Percentiles rank a stretch among this genome's conserved stretches.
These are phyloP conservation scores for Palloptera scutellata DNA, from an alignment of 2,888 invertebrate genomes.

Conservation along the genomic window DNA sequence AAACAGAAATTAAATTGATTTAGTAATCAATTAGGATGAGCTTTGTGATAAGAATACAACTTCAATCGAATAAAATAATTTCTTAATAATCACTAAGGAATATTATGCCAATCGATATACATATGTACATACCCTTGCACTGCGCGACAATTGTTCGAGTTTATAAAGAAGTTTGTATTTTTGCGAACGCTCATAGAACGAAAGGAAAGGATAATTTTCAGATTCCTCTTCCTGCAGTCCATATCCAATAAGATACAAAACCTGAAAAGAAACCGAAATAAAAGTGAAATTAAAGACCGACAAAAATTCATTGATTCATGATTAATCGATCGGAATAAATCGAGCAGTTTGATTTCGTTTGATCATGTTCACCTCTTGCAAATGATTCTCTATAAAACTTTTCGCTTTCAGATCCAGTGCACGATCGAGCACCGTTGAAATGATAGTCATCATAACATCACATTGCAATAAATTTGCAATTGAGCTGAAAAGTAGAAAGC, in stretches of 20 bases:
- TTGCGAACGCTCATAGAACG: conserved; percentile 81
- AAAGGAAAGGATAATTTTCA: conserved; percentile 78
- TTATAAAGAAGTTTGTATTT: conserved; percentile 74
- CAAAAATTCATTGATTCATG: too few relatives aligned
- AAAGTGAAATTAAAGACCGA: too few relatives aligned
- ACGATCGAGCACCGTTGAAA: conserved; percentile 79
- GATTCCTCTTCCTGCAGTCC: conserved; percentile 91
- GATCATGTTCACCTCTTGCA: conserved; percentile 91
- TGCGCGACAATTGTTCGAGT: conserved; percentile 76
- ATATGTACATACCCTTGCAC: conserved; percentile 69
- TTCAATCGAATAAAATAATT: background rate
- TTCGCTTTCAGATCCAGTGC: conserved; percentile 76
- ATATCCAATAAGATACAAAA: conserved; percentile 90
- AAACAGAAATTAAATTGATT: background rate
- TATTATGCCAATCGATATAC: too few relatives aligned
- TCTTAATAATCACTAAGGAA: conserved; percentile 7
- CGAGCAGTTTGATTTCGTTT: too few relatives aligned
- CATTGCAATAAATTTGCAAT: conserved; percentile 86
- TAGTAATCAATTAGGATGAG: background rate
- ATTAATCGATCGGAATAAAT: too few relatives aligned
- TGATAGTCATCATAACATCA: conserved; percentile 86
- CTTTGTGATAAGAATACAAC: too few relatives aligned
- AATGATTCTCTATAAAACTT: conserved; percentile 88
- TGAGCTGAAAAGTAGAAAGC: conserved; percentile 63
- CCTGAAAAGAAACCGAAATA: conserved; percentile 61